phyloP scores from a whole-genome alignment of 2,797 vertebrate genomes.

The Ambastaia sidthimunki region DNA sequence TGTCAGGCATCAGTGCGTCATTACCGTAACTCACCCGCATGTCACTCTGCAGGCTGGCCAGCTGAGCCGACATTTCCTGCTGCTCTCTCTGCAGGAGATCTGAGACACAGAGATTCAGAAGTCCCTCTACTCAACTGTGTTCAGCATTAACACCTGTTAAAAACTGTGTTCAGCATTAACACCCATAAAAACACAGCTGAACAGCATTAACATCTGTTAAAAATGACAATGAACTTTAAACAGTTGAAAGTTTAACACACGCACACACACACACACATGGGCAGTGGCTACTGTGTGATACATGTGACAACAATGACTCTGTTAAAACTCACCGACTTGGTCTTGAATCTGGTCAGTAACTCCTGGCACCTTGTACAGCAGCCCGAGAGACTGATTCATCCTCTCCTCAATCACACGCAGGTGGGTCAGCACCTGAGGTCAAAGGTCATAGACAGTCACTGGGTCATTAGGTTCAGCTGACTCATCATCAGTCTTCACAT shows the following conservation, averaged over 20 bases:
- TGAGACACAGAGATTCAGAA: constrained; percentile 51
- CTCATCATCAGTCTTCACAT: no score
- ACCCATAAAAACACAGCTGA: no score
- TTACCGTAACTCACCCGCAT: constrained; percentile 96
- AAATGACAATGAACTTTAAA: no score
- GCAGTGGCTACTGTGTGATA: no score
- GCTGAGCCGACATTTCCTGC: constrained; percentile 92
- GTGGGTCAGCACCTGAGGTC: constrained; percentile 91
- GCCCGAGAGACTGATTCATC: constrained; percentile 97
- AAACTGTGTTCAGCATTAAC: no score
- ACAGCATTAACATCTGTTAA: no score
- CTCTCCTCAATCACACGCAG: constrained; percentile 96
- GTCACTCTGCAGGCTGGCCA: constrained; percentile 94
- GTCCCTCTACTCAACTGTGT: not conserved
- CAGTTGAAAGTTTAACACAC: no score
- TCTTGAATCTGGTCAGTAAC: constrained; percentile 97
- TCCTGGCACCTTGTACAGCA: constrained; percentile 95
- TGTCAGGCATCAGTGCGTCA: constrained; percentile 95
- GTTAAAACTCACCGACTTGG: constrained; percentile 89
- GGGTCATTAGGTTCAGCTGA: constrained; percentile 21
- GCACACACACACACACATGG: no score
- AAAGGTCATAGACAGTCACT: constrained; percentile 37
- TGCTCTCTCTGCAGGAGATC: constrained; percentile 95
- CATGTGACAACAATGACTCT: no score
- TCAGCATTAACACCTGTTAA: not conserved